phyloP scores from a whole-genome alignment of 2,888 invertebrate genomes.

The Ferdinandea cuprea region DNA sequence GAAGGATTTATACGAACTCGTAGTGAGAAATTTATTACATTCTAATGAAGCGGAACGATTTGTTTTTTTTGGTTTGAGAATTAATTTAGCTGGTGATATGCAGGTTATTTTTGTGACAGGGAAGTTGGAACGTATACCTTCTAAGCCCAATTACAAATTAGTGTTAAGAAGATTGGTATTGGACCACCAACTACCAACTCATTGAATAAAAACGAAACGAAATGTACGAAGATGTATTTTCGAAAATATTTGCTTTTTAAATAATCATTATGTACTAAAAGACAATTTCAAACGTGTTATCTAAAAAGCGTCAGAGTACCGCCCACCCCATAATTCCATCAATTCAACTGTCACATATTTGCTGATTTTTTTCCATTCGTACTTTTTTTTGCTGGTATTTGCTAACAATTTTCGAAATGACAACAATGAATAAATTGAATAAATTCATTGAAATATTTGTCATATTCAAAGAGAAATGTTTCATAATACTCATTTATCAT shows the following conservation, averaged over 20 bases:
- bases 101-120: not conserved
- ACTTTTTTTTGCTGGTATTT: constrained; percentile 23
- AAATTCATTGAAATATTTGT: constrained; percentile 17
- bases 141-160: no score
- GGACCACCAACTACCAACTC: no score
- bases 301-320: not conserved
- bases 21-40: constrained; percentile 22
- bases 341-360: constrained; percentile 16
- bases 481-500: constrained; percentile 34
- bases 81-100: no score
- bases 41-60: constrained; percentile 14
- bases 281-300: no score
- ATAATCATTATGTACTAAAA: no score
- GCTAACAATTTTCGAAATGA: constrained; percentile 31
- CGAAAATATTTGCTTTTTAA: no score
- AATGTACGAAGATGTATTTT: no score
- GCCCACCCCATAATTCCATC: not conserved
- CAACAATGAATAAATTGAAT: constrained; percentile 49
- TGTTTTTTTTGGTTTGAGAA: not conserved
- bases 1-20: constrained; percentile 17
- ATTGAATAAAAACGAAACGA: no score
- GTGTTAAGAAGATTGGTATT: no score
- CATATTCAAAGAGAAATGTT: constrained; percentile 44
- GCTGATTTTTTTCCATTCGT: constrained; percentile 3
- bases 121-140: no score